Base-by-base conservation (phyloP, 1,140 invertebrate species). In the Drosophila sp. region DNA sequence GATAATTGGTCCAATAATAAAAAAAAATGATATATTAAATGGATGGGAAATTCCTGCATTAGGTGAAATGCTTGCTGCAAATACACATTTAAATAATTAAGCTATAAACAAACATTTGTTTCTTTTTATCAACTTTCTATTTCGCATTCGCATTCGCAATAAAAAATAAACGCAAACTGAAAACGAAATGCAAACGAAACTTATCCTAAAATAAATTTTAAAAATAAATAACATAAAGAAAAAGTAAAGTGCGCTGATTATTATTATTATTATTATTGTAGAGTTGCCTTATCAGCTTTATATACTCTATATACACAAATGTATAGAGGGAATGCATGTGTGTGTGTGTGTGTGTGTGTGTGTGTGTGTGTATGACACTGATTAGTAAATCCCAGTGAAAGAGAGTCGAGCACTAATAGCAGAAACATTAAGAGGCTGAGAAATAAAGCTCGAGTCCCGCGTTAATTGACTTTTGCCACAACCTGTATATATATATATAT, bases 111-210 rank as follows among this genome's bases (percentile, higher is more conserved):
- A 45, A 8, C 21, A 45, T 32, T 43, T 13, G 16, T 43, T 21
- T 21, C 21, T 1, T 21, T 21, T 21, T 36, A 80, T 73, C 57
- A 86, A 86, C 81, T 84, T 84, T 84, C 81, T 84, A 86, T 80
- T 86, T 86, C 59, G 74, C 62, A 61, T 62, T 36, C 56, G 63
- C 54, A 32, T 58, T 48, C n/a, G n/a, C n/a, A n/a, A n/a, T n/a
- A 38, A 38, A 41, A 54, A 11, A 13, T n/a, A 48, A 21, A 21
- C 21, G 1, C 21, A 41, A 29, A 34, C 16, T 11, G 29, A 48
- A 56, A 65, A 13, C 0, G 34, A 51, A 48, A 67, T 21, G 1
- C 25, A 54, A 46, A 45, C 29, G 62, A 57, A 65, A 57, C 27
- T 29, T 11, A 53, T 18, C 32, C 41, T 6, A 69, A 67, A 58